A percentile compares a stretch with the other conserved stretches of the same genome.
Conservation (phyloP, 1,140 invertebrate genomes). For the Drosophila sulfurigaster region DNA sequence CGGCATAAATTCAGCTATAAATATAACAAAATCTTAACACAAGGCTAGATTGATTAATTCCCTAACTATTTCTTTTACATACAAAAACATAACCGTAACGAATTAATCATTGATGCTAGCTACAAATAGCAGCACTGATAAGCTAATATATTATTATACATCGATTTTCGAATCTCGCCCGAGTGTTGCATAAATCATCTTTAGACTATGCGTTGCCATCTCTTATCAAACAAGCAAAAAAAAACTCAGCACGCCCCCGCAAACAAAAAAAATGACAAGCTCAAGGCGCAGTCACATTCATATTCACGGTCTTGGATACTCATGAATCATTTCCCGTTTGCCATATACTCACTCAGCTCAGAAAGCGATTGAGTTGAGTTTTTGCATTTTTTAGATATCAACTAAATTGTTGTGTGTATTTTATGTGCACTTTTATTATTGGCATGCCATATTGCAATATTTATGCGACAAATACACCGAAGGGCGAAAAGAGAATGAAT, state of each 20-base stretch:
- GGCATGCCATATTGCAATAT: conserved; percentile 25
- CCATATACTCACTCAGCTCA: not conserved
- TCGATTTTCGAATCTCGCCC: not conserved
- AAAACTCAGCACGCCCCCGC: not conserved
- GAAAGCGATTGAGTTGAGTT: conserved; percentile 14
- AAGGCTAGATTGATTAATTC: too few relatives aligned
- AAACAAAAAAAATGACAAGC: not conserved
- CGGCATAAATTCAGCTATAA: too few relatives aligned
- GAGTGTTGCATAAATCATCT: conserved; percentile 14
- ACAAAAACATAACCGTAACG: not conserved
- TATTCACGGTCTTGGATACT: conserved; percentile 5
- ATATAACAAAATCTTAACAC: too few relatives aligned
- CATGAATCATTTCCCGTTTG: conserved; percentile 42
- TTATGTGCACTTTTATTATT: conserved; percentile 15
- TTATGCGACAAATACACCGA: conserved; percentile 22
- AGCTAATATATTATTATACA: not conserved
- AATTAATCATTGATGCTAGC: not conserved
- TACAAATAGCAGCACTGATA: not conserved
- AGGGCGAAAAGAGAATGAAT: not conserved
- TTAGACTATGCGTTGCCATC: conserved; percentile 1
- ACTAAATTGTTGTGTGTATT: conserved; percentile 31
- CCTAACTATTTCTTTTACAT: too few relatives aligned
- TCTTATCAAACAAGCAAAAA: conserved; percentile 1
- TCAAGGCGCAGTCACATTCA: not conserved
- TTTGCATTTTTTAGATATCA: conserved; percentile 22